Base-by-base conservation (phyloP, 1,140 invertebrate species). In the Apis dorsata region DNA sequence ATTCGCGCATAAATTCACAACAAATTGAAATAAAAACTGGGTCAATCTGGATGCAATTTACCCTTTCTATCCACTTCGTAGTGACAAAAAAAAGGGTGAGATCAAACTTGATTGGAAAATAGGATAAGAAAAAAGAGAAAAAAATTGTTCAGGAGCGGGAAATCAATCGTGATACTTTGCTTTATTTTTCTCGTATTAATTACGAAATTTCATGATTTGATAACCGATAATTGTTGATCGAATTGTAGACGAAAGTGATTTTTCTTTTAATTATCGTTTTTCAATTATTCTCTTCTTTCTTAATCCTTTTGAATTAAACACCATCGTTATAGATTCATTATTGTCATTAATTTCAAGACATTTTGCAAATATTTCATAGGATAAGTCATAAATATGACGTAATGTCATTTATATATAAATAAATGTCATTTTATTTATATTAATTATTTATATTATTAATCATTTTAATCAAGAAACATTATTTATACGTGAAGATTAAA, bases 11-110 rank as follows among this genome's bases (percentile, higher is more conserved):
- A 88, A 90, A 90, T 90, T 90, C 83, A 82, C 62, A 83, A 90
- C 71, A 82, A 89, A 90, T 90, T 90, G 85, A 88, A 88, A 89
- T 89, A 89, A 86, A 90, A 90, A 90, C 82, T 87, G 60, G 84
- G 85, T 87, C 86, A 75, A 88, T 88, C 85, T 82, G 86, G 74
- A 81, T 34, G 82, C 74, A 85, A 88, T 88, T 87, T 85, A 75
- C 63, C 82, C 55, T 0, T 2, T 11, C 13, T 0, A 87, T 84
- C 65, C 85, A 51, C 77, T 60, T 44, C 49, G 72, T 53, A 24
- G 15, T 28, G 65, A 62, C 69, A 59, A 57, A 60, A 60, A 73
- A 60, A 9, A 28, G 17, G 13, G 7, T 51, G 79, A 81, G 63
- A 59, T 21, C 28, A 17, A n/a, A 10, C 9, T 8, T 55, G 21